Evolutionary conservation across 2,113 vertebrate genomes (phyloP).

Genomic region (Deroptyus accipitrinus): DNA sequence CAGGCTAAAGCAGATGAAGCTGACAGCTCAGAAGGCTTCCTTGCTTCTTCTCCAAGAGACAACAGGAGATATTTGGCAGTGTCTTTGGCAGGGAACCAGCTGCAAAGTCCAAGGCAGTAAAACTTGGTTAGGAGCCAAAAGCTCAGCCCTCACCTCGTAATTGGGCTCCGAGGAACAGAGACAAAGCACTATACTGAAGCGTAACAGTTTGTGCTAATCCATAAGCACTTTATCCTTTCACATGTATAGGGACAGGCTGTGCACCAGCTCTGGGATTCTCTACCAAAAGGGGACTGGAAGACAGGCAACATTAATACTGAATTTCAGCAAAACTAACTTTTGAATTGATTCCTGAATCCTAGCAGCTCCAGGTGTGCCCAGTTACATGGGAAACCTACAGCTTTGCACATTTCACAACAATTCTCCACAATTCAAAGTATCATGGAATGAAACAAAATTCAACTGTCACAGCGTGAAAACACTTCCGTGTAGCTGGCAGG

Average conservation of each 20-base stretch:
- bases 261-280: not conserved
- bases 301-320: not conserved
- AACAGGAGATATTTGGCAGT: not conserved
- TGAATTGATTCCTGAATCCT: not conserved
- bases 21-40: not conserved
- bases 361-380: not conserved
- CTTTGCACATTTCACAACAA: not conserved
- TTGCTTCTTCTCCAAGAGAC: not conserved
- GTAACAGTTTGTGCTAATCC: not conserved
- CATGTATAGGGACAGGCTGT: not conserved
- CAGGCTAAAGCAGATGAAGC: not conserved
- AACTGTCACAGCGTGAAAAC: not conserved
- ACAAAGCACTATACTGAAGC: not conserved
- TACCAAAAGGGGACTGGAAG: not conserved
- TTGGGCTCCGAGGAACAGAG: not conserved
- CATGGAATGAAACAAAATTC: not conserved
- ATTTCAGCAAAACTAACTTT: not conserved
- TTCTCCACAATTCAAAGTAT: not conserved
- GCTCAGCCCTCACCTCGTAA: not conserved
- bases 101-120: not conserved
- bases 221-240: not conserved
- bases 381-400: not conserved
- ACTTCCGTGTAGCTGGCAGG: not conserved
- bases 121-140: not conserved
- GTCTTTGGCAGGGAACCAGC: not conserved